Evolutionary conservation across 2,797 vertebrate species (phyloP).

Genomic region (Siniperca scherzeri): DNA sequence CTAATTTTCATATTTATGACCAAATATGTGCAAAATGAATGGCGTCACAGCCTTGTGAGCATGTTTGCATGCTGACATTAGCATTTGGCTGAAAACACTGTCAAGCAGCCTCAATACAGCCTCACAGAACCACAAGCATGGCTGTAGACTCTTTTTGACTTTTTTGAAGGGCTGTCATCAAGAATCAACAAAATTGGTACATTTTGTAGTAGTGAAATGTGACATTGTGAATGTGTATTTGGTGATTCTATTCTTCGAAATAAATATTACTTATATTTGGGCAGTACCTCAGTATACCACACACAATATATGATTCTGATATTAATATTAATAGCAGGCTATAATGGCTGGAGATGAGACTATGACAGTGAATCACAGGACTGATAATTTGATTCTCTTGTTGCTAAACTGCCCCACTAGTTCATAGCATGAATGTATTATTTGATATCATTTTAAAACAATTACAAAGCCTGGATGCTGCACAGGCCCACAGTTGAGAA

Average conservation of each 20-base stretch:
- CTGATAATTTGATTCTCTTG: background rate
- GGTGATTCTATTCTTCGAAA: background rate
- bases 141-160: too few species aligned
- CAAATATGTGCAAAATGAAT: background rate
- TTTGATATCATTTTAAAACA: background rate
- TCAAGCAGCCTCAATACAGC: background rate
- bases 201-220: background rate
- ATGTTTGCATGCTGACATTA: background rate
- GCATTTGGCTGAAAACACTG: background rate
- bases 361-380: background rate
- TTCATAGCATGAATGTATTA: background rate
- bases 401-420: background rate
- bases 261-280: background rate
- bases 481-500: background rate
- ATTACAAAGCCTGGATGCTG: background rate
- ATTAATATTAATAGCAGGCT: background rate
- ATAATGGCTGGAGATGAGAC: background rate
- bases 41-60: background rate
- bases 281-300: background rate
- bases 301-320: background rate
- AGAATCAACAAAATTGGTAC: background rate
- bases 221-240: background rate
- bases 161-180: background rate
- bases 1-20: background rate
- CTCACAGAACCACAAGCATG: too few species aligned